Conservation (phyloP, 2,113 vertebrate genomes). For the Ctenomys sociabilis region DNA sequence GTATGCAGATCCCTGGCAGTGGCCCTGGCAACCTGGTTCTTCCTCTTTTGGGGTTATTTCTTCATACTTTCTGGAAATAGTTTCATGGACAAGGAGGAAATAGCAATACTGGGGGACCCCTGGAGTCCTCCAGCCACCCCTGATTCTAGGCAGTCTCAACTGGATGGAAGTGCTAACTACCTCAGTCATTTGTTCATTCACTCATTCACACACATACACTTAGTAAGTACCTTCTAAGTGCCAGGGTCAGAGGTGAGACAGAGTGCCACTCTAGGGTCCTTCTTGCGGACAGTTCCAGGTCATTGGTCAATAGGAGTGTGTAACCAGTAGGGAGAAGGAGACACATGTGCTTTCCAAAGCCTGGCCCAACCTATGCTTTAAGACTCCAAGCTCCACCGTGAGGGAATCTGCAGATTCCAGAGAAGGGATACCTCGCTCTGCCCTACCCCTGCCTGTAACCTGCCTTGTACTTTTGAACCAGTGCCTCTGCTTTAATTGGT, state of each 20-base stretch:
- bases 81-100: constrained; percentile 59
- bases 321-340: background rate
- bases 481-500: background rate
- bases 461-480: background rate
- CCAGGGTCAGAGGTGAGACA: background rate
- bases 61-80: constrained; percentile 66
- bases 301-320: background rate
- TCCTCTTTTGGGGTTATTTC: constrained; percentile 71
- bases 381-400: background rate
- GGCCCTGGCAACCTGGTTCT: background rate
- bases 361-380: background rate
- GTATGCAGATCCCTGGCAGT: background rate
- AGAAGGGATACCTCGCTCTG: background rate
- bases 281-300: background rate
- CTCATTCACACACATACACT: background rate
- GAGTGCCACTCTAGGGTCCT: accelerated
- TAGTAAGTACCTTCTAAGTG: background rate
- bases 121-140: background rate
- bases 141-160: background rate
- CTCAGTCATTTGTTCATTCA: background rate
- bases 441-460: background rate
- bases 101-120: background rate
- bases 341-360: background rate
- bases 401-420: background rate
- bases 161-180: background rate